These are phyloP conservation scores for Amphipyra berbera DNA, from an alignment of 2,888 invertebrate genomes.

Conservation along the genomic window DNA sequence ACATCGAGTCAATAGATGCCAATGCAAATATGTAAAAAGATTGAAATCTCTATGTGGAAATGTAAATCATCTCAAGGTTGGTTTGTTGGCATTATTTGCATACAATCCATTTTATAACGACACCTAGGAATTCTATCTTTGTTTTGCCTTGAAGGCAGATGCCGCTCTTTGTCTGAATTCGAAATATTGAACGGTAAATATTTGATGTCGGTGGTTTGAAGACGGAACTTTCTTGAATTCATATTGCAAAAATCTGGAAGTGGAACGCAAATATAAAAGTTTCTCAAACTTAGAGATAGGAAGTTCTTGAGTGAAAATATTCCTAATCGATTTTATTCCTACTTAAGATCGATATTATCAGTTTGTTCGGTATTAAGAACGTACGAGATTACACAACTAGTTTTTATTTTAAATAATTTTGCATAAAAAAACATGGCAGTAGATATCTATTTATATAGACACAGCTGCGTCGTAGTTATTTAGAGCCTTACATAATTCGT, in stretches of 20 bases:
- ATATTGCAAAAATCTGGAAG: neutral
- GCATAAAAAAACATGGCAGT: conserved; percentile 23
- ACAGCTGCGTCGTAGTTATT: conserved; percentile 7
- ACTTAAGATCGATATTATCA: neutral
- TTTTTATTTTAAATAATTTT: conserved; percentile 28
- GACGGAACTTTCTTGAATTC: neutral
- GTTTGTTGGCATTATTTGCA: conserved; percentile 71
- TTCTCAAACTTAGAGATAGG: neutral
- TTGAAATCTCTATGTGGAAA: conserved; percentile 68
- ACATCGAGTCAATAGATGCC: conserved; percentile 62
- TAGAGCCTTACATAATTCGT: conserved; percentile 35
- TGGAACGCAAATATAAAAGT: neutral
- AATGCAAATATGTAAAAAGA: conserved; percentile 63
- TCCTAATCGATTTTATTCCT: no score
- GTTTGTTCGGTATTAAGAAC: neutral
- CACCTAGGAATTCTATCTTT: conserved; percentile 59
- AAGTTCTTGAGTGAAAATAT: neutral
- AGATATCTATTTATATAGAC: conserved; percentile 4
- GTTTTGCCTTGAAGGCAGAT: conserved; percentile 32
- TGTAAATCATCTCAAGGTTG: conserved; percentile 76
- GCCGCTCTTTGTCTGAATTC: conserved; percentile 20
- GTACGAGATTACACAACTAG: conserved; percentile 19
- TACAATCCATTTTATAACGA: conserved; percentile 79
- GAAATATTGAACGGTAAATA: conserved; percentile 10
- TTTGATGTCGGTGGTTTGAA: neutral